These are phyloP conservation scores for Calidris pugnax DNA, from an alignment of 2,113 vertebrate genomes.

Conservation along the genomic window DNA sequence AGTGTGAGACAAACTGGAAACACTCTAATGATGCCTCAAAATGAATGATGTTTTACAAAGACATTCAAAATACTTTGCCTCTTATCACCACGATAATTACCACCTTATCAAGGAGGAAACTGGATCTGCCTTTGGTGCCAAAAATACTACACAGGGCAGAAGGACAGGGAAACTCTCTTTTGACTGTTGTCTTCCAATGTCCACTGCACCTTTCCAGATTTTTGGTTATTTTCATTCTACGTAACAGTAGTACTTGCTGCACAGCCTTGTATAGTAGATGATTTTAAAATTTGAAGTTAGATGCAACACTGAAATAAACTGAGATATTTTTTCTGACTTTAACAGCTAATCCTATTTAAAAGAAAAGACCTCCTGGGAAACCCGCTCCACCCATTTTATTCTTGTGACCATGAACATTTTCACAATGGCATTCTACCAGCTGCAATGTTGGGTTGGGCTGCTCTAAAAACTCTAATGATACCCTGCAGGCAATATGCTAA, in stretches of 20 bases:
- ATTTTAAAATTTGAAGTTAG: not conserved
- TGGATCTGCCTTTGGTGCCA: not conserved
- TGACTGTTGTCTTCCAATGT: not conserved
- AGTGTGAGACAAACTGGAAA: not conserved
- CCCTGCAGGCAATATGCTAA: not conserved
- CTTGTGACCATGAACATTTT: not conserved
- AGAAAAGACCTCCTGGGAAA: not conserved
- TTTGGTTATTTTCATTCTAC: not conserved
- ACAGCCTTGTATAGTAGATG: not conserved
- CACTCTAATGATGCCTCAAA: not conserved
- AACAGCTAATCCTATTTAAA: not conserved
- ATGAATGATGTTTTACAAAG: not conserved
- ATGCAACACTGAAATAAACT: not conserved
- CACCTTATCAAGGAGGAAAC: not conserved
- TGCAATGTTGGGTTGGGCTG: not conserved
- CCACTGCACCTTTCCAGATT: not conserved
- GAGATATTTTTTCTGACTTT: not conserved
- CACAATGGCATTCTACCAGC: not conserved
- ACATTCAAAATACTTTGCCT: not conserved
- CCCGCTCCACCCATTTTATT: not conserved
- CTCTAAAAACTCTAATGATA: not conserved
- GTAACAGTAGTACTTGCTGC: not conserved
- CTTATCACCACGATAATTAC: not conserved
- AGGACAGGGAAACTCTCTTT: not conserved
- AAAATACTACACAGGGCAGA: not conserved